Conservation (phyloP, 2,113 vertebrate genomes). For the Bombycilla garrulus region DNA sequence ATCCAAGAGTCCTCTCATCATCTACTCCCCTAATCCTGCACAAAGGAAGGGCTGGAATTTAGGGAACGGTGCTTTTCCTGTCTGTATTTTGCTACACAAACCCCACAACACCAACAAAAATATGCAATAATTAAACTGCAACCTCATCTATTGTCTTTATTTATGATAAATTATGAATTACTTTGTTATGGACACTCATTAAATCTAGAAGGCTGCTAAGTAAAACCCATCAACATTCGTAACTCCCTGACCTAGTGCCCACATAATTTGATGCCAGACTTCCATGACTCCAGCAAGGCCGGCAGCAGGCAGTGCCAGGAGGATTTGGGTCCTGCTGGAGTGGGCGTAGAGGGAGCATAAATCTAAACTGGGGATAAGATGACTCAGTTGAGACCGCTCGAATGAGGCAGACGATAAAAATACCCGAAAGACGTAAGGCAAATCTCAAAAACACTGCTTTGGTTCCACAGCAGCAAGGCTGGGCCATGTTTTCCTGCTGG, state of each 20-base stretch:
- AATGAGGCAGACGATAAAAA: conserved; percentile 52
- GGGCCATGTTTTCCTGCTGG: accelerated
- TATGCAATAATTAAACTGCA: neutral
- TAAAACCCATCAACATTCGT: neutral
- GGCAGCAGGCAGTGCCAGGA: neutral
- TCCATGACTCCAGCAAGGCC: neutral
- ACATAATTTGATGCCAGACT: neutral
- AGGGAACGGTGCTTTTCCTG: neutral
- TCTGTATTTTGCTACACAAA: neutral
- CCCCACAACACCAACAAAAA: neutral
- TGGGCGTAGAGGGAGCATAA: neutral
- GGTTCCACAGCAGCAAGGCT: neutral
- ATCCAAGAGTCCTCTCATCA: neutral
- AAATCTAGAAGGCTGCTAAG: neutral
- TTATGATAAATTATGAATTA: neutral
- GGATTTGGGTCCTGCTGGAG: neutral
- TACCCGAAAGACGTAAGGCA: conserved; percentile 3
- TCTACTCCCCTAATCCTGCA: accelerated
- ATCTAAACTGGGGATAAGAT: conserved; percentile 24
- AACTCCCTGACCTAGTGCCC: neutral
- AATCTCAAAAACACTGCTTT: neutral
- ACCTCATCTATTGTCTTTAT: neutral
- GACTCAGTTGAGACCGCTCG: conserved; percentile 29
- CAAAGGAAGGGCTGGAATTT: neutral
- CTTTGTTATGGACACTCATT: neutral